Percentiles rank a stretch among this genome's conserved stretches.
phyloP scores from a whole-genome alignment of 2,888 invertebrate species.

The Imbricaverruca yamaguchii region DNA sequence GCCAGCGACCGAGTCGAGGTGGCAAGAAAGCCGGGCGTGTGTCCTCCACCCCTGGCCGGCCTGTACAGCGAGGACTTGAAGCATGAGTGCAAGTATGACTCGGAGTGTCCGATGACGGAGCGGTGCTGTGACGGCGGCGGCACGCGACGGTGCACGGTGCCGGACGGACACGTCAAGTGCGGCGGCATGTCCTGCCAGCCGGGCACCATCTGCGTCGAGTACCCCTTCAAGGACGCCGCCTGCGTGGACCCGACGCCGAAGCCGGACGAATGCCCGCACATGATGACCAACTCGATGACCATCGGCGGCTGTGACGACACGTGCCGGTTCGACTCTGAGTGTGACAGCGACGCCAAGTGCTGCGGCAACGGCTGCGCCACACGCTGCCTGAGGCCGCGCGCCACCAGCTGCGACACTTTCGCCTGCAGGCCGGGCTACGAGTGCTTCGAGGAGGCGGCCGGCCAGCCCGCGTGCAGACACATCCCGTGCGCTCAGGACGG shows the following conservation, averaged over 20 bases:
- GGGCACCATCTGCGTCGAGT: not conserved
- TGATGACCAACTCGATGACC: too few relatives aligned
- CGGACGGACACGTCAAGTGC: not conserved
- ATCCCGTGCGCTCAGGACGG: not conserved
- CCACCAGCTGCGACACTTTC: not conserved
- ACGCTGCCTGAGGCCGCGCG: too few relatives aligned
- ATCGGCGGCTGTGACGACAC: too few relatives aligned
- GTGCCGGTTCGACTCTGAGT: too few relatives aligned
- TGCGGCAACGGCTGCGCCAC: too few relatives aligned
- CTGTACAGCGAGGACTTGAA: not conserved
- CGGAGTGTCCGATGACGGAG: not conserved
- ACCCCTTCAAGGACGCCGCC: not conserved
- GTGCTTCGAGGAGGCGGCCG: not conserved
- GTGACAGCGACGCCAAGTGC: too few relatives aligned
- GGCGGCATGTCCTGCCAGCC: not conserved
- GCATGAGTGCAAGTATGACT: not conserved
- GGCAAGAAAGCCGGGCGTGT: not conserved
- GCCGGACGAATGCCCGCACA: too few relatives aligned
- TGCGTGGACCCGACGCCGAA: not conserved
- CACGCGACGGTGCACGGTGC: not conserved
- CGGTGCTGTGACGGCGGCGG: constrained; percentile 9
- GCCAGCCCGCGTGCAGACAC: not conserved
- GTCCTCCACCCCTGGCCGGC: not conserved
- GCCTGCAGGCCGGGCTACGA: not conserved
- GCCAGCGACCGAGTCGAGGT: too few relatives aligned